Evolutionary conservation across 2,888 invertebrate genomes (phyloP).

Genomic region (Hofmannophila pseudospretella): DNA sequence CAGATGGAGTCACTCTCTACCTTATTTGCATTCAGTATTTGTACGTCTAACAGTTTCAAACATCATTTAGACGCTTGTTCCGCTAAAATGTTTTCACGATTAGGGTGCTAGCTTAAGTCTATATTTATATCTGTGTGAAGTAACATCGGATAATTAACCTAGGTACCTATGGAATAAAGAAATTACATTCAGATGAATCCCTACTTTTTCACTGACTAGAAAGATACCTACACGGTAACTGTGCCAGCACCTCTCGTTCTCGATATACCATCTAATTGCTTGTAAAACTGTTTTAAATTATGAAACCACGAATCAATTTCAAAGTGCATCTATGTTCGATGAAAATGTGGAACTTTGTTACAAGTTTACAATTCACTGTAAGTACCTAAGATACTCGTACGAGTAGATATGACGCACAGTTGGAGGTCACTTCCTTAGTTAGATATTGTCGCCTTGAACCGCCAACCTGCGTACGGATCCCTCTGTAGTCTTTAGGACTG

Average conservation of each 20-base stretch:
- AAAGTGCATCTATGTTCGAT: not conserved
- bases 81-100: constrained; percentile 14
- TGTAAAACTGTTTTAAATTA: constrained; percentile 4
- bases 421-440: constrained; percentile 45
- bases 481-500: constrained; percentile 11
- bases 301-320: not conserved
- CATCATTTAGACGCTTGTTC: constrained; percentile 16
- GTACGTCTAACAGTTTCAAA: constrained; percentile 33
- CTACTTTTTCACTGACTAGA: too few species aligned
- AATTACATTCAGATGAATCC: too few species aligned
- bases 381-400: not conserved
- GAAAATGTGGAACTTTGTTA: too few species aligned
- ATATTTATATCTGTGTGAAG: too few species aligned
- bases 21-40: constrained; percentile 46
- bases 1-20: constrained; percentile 33
- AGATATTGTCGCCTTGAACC: constrained; percentile 44
- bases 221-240: not conserved
- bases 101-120: constrained; percentile 4
- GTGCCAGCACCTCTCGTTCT: too few species aligned
- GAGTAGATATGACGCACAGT: not conserved
- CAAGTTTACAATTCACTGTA: too few species aligned
- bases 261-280: too few species aligned
- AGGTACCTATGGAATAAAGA: too few species aligned
- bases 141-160: not conserved
- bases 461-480: constrained; percentile 25